Percentiles rank a stretch among this genome's conserved stretches.
Evolutionary conservation across 2,888 invertebrate genomes (phyloP).

Genomic region (Dilophus febrilis): DNA sequence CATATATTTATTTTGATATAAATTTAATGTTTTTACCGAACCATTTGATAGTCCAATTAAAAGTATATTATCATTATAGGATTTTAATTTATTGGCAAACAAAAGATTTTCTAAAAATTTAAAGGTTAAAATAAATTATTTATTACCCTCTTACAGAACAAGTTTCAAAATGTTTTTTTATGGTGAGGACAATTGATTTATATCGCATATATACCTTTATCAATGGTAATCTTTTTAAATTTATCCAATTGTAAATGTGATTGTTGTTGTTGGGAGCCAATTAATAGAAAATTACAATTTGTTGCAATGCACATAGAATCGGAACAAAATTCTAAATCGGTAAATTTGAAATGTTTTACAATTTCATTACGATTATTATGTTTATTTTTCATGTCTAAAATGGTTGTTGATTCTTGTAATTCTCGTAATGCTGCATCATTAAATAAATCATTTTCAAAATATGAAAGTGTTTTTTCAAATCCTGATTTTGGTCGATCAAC

Average conservation of each 20-base stretch:
- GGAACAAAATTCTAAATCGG: conserved; percentile 21
- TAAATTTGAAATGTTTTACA: conserved; percentile 18
- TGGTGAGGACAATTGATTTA: neutral
- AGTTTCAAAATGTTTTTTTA: neutral
- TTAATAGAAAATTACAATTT: conserved; percentile 25
- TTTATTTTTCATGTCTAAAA: conserved; percentile 10
- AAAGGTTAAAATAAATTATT: neutral
- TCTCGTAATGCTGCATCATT: conserved; percentile 24
- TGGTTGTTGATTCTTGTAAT: conserved; percentile 16
- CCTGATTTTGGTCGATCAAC: conserved; percentile 15
- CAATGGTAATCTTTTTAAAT: conserved; percentile 20
- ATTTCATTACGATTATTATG: conserved; percentile 14
- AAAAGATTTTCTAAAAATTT: conserved; percentile 13
- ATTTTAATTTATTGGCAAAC: conserved; percentile 23
- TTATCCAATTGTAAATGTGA: conserved; percentile 20
- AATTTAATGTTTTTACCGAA: conserved; percentile 24
- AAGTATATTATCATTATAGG: conserved; percentile 22
- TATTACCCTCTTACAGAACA: too few species aligned
- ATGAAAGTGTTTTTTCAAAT: conserved; percentile 24
- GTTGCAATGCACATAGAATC: conserved; percentile 21
- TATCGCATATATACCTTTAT: conserved; percentile 16
- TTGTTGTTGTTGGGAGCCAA: conserved; percentile 23
- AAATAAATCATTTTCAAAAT: conserved; percentile 27
- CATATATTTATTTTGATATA: conserved; percentile 16
- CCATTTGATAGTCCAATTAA: conserved; percentile 27